Evolutionary conservation across 2,113 vertebrate species (phyloP).

Genomic region (Podarcis cretensis): DNA sequence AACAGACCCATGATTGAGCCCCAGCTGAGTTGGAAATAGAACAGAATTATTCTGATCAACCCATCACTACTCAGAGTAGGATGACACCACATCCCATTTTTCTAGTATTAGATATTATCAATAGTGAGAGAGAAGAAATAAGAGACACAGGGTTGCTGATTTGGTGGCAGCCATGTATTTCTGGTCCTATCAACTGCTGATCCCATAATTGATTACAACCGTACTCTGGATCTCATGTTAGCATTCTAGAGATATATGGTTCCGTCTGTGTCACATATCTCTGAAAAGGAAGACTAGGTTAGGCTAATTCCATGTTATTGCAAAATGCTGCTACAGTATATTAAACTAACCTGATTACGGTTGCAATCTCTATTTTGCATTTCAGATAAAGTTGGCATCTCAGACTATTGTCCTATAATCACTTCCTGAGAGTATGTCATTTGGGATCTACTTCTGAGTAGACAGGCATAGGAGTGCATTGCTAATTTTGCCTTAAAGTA

Average conservation of each 20-base stretch:
- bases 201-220: not conserved
- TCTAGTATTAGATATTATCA: too few species aligned
- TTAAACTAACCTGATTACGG: not conserved
- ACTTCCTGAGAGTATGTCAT: not conserved
- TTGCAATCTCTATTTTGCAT: slow-evolving; percentile 27
- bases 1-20: too few species aligned
- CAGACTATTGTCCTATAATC: not conserved
- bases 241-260: not conserved
- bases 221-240: not conserved
- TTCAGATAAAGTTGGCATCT: slow-evolving; percentile 12
- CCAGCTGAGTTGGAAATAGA: too few species aligned
- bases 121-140: too few species aligned
- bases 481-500: slow-evolving; percentile 27
- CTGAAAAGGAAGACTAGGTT: not conserved
- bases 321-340: not conserved
- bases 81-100: too few species aligned
- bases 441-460: not conserved
- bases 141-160: too few species aligned
- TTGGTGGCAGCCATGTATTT: not conserved
- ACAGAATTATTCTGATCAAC: too few species aligned
- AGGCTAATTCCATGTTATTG: not conserved
- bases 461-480: not conserved
- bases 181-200: not conserved
- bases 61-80: too few species aligned
- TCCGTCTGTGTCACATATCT: not conserved